Base-by-base conservation (phyloP, 2,113 vertebrate genomes). In the Desmodus rotundus region DNA sequence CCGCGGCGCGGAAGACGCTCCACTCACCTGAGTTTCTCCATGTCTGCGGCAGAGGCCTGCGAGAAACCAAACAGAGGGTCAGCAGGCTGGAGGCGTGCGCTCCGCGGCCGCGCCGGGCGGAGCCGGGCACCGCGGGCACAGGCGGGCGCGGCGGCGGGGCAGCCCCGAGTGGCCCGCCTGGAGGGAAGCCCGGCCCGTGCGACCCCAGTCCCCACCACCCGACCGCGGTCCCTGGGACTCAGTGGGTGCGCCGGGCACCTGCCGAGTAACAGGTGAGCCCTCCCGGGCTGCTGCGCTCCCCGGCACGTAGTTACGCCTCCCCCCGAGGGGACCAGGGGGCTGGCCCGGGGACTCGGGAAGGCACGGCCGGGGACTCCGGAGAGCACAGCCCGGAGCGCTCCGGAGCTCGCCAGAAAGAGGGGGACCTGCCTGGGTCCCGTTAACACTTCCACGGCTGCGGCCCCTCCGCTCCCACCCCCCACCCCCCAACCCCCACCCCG, bases 11-110 rank as follows among this genome's bases (percentile, higher is more conserved):
- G 97, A 97, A 98, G 98, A 73, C 97, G 96, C 97, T 72, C 87
- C 95, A 97, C 99, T 98, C 99, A 99, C 99, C 99, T 99, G 98
- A 99, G 99, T 98, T 98, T 99, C 96, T 99, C 98, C 98, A 99
- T 98, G 96, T 99, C 98, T 98, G 98, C 98, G 65, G 99, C 98
- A 97, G 98, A 99, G 98, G 98, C 99, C 99, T 99, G 98, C 94
- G 98, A 98, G 98, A 98, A 98, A 98, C 96, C 97, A 99, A 98
- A 98, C 96, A 98, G 89, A 98, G 98, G 97, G 98, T 98, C 98
- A 98, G 98, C 98, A 96, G 97, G 97, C 97, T 50, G 97, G 67
- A 95, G 97, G 96, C 87, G 90, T 96, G 98, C 98, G 98, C 97
- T 94, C 96, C 87, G 68, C 41, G 63, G 52, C 83, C 63, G 82